Conservation (phyloP, 2,113 vertebrate species). For the Ptilonorhynchus violaceus region DNA sequence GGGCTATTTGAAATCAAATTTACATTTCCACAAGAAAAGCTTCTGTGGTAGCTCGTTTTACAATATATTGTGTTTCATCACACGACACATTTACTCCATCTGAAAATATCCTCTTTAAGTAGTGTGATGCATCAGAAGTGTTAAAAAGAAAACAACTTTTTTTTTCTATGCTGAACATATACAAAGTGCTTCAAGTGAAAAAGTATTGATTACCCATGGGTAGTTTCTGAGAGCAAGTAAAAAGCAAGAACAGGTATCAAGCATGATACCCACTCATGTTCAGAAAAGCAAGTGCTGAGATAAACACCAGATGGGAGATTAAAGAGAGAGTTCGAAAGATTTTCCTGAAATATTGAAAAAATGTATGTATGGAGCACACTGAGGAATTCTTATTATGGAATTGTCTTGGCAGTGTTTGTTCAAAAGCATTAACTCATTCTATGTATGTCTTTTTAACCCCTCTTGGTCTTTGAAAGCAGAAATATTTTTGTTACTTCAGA, state of each 20-base stretch:
- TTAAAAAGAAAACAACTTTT: background rate
- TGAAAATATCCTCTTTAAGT: background rate
- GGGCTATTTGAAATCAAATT: background rate
- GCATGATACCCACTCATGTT: background rate
- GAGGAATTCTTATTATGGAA: background rate
- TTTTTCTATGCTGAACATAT: background rate
- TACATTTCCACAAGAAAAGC: background rate
- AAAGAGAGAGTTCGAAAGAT: background rate
- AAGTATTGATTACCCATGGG: background rate
- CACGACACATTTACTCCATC: background rate
- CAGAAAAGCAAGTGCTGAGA: background rate
- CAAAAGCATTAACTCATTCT: background rate
- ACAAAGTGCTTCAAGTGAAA: background rate
- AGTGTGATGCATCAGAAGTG: background rate
- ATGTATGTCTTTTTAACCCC: background rate
- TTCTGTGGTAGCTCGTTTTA: background rate
- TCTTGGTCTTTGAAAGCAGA: background rate
- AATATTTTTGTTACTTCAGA: background rate
- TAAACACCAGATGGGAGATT: background rate
- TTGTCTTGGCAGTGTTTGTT: background rate
- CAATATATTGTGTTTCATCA: background rate
- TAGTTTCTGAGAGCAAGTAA: background rate
- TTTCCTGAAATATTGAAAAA: background rate
- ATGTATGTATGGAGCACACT: background rate
- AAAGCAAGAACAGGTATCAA: background rate